Evolutionary conservation across 92 coral and sea anemone genomes (phyloP).

Genomic region (Parazoanthus swiftii): DNA sequence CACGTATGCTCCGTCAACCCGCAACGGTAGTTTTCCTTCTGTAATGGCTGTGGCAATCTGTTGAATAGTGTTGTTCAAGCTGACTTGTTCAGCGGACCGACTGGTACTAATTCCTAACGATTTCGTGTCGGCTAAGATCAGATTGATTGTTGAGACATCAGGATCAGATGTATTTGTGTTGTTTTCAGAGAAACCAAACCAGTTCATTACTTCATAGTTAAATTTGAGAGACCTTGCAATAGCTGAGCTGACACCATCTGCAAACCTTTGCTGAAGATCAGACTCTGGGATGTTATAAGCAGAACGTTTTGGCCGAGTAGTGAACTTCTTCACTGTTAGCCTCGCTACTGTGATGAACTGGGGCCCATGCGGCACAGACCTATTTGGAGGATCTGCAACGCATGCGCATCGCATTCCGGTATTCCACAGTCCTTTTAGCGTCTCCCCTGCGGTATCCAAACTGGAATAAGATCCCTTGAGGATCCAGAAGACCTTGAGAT

Average conservation of each 20-base stretch:
- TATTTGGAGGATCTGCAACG: no score
- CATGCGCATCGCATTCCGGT: no score
- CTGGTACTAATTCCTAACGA: constrained; percentile 41
- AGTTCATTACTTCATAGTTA: constrained; percentile 22
- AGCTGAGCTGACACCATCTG: constrained; percentile 48
- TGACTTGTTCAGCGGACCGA: background rate
- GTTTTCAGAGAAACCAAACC: constrained; percentile 48
- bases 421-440: constrained; percentile 49
- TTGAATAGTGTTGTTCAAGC: constrained; percentile 39
- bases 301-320: no score
- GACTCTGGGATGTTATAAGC: constrained; percentile 47
- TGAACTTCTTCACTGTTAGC: no score
- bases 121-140: constrained; percentile 57
- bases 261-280: constrained; percentile 57
- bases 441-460: constrained; percentile 57
- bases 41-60: constrained; percentile 17
- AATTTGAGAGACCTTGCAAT: constrained; percentile 46
- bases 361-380: no score
- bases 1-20: constrained; percentile 45
- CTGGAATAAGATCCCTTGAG: constrained; percentile 48
- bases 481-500: constrained; percentile 55
- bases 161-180: background rate
- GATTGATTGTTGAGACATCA: constrained; percentile 22
- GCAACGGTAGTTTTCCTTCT: constrained; percentile 41
- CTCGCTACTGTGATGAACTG: no score